phyloP scores from a whole-genome alignment of 2,888 invertebrate species.

The Lycocerus yunnanus region DNA sequence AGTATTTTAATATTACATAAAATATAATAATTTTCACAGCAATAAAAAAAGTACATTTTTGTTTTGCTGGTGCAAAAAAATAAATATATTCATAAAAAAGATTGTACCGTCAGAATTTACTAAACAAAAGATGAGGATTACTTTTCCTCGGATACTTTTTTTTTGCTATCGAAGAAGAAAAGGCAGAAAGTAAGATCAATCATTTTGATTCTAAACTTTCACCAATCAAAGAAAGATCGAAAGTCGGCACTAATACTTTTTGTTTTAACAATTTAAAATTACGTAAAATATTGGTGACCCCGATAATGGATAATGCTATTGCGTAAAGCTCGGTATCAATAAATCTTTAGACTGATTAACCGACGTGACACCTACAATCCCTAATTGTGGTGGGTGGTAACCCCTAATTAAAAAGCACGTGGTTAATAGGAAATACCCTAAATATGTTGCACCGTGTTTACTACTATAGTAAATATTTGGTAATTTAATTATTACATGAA shows the following conservation, averaged over 20 bases:
- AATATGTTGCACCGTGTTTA: background rate
- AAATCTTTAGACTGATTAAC: no score
- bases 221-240: background rate
- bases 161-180: background rate
- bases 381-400: no score
- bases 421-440: background rate
- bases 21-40: background rate
- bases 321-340: no score
- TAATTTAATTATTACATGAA: background rate
- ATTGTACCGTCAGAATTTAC: no score
- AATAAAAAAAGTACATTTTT: background rate
- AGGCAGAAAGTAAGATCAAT: background rate
- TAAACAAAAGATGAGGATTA: no score
- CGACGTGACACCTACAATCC: background rate
- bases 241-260: background rate
- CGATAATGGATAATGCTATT: background rate
- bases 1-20: no score
- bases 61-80: background rate
- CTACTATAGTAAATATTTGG: no score
- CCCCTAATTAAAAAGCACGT: background rate
- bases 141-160: no score
- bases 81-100: background rate
- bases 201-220: background rate
- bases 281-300: background rate
- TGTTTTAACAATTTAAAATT: background rate